Conservation (phyloP, 2,113 vertebrate species). For the Mesocricetus auratus region DNA sequence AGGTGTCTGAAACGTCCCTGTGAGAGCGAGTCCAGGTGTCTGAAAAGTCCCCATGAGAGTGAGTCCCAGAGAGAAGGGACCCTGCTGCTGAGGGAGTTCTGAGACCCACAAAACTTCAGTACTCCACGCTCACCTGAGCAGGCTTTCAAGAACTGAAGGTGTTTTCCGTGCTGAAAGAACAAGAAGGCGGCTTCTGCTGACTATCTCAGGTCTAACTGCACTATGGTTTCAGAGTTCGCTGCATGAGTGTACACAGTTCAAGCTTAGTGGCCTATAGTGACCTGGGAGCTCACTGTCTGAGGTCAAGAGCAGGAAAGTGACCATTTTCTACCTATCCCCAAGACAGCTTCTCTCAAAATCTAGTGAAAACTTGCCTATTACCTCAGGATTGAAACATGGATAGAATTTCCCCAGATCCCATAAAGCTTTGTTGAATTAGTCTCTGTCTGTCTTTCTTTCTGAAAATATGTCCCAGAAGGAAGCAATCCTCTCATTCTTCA, state of each 20-base stretch:
- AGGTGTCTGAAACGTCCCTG: background rate
- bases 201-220: background rate
- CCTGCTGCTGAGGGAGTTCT: background rate
- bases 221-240: no score
- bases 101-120: background rate
- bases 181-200: background rate
- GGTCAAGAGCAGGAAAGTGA: background rate
- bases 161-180: background rate
- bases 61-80: background rate
- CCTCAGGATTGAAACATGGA: background rate
- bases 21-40: background rate
- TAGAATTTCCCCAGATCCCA: background rate
- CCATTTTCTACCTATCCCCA: background rate
- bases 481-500: constrained; percentile 60
- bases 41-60: background rate
- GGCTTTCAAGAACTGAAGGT: background rate
- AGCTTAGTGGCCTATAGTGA: background rate
- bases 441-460: background rate
- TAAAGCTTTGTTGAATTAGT: constrained; percentile 57
- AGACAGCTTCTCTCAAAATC: background rate
- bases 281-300: background rate
- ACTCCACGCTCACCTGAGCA: background rate
- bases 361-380: constrained; percentile 10
- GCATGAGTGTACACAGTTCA: background rate
- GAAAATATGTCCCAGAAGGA: constrained; percentile 57